These are phyloP conservation scores for Petrophora chlorosata DNA, from an alignment of 2,888 invertebrate species.

Conservation along the genomic window DNA sequence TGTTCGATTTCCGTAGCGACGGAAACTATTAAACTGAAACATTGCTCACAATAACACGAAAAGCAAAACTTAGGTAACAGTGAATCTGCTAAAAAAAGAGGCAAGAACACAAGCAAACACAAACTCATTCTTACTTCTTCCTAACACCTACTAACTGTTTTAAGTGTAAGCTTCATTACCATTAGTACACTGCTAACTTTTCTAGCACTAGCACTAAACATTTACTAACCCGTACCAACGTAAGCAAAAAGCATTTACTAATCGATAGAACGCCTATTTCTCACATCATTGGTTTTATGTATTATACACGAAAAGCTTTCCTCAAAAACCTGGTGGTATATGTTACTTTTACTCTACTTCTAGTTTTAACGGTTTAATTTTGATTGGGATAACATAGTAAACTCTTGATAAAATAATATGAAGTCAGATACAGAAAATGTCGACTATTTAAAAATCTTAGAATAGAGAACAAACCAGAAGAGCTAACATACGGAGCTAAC, in stretches of 20 bases:
- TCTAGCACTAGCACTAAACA: constrained; percentile 18
- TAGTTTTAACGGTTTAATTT: constrained; percentile 10
- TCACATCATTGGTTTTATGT: constrained; percentile 23
- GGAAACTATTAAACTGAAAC: too few relatives aligned
- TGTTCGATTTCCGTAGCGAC: too few relatives aligned
- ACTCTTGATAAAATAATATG: neutral
- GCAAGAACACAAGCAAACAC: constrained; percentile 10
- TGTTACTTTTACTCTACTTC: neutral
- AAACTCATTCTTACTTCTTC: constrained; percentile 35
- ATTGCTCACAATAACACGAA: too few relatives aligned
- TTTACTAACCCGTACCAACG: constrained; percentile 14
- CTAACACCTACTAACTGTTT: constrained; percentile 39
- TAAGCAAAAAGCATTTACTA: constrained; percentile 12
- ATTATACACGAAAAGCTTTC: constrained; percentile 22
- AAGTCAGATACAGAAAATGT: too few relatives aligned
- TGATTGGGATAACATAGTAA: constrained; percentile 1
- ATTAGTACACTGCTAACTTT: constrained; percentile 25
- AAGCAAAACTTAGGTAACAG: too few relatives aligned
- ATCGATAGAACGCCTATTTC: neutral
- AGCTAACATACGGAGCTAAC: too few relatives aligned
- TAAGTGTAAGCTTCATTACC: constrained; percentile 45
- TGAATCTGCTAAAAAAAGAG: neutral
- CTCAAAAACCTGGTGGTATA: neutral
- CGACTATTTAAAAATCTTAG: too few relatives aligned
- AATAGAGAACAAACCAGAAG: too few relatives aligned